These are phyloP conservation scores for Aurelia aurita complex sp. Pacific DNA, from an alignment of 30 jellyfish, hydroid and myxozoan species.

Conservation along the genomic window DNA sequence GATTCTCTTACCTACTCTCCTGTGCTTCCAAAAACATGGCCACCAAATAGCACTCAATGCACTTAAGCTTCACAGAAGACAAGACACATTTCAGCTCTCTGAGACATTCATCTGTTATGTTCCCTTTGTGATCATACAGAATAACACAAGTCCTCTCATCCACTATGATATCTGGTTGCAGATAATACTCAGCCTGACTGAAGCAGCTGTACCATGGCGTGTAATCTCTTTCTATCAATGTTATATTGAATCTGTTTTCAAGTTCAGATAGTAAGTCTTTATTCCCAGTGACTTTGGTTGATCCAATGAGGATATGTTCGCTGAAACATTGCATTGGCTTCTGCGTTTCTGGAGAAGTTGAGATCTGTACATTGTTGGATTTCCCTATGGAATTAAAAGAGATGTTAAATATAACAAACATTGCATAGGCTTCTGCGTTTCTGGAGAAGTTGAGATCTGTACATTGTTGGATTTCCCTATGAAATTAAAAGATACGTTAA, in stretches of 20 bases:
- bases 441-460: background rate
- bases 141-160: constrained; percentile 74
- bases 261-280: constrained; percentile 65
- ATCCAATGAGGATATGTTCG: constrained; percentile 70
- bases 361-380: background rate
- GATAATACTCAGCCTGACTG: constrained; percentile 2
- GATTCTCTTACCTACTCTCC: background rate
- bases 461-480: background rate
- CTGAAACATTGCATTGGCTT: constrained; percentile 61
- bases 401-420: no score
- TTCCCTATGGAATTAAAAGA: background rate
- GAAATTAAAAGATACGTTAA: background rate
- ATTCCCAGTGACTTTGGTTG: constrained; percentile 43
- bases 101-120: background rate
- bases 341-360: background rate
- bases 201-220: constrained; percentile 1
- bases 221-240: constrained; percentile 60
- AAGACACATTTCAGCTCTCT: background rate
- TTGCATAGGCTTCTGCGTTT: constrained; percentile 13
- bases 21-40: background rate
- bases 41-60: constrained; percentile 19
- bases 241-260: constrained; percentile 59
- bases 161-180: constrained; percentile 78
- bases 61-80: constrained; percentile 42
- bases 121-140: constrained; percentile 21